Conservation (phyloP, 2,113 vertebrate species). For the Porphyrio hochstetteri region DNA sequence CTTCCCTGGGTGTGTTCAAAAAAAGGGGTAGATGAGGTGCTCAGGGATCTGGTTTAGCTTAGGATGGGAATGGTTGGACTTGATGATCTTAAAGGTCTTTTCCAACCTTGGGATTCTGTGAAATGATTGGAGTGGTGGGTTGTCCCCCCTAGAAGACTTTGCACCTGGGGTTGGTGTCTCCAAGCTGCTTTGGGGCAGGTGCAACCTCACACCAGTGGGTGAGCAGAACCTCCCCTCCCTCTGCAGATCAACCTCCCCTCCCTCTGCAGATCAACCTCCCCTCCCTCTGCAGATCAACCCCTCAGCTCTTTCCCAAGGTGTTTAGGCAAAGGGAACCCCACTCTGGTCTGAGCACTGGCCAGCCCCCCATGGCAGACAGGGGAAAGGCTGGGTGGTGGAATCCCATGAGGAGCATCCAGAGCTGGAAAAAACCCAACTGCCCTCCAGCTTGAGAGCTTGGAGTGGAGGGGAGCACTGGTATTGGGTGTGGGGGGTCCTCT, state of each 20-base stretch:
- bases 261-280: rapidly evolving
- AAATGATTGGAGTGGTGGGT: not conserved
- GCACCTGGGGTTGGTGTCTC: not conserved
- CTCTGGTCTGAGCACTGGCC: not conserved
- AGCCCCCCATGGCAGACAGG: not conserved
- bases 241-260: rapidly evolving
- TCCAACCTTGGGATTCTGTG: no score
- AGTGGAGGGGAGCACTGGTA: not conserved
- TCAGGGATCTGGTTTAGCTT: no score
- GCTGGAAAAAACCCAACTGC: not conserved
- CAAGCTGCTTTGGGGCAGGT: not conserved
- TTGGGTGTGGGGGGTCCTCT: not conserved
- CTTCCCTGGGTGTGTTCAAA: no score
- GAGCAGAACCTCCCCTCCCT: not conserved
- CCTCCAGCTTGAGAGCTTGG: not conserved
- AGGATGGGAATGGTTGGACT: no score
- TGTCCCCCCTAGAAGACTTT: not conserved
- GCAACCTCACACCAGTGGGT: not conserved
- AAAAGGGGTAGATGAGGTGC: no score
- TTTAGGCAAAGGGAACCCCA: not conserved
- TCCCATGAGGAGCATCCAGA: not conserved
- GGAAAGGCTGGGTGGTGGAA: not conserved
- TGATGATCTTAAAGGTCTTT: no score
- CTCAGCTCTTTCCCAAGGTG: not conserved
- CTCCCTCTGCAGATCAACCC: no score